Percentiles rank a stretch among this genome's conserved stretches.
phyloP scores from a whole-genome alignment of 2,113 vertebrate genomes.

The Chamaetylas fuelleborni region DNA sequence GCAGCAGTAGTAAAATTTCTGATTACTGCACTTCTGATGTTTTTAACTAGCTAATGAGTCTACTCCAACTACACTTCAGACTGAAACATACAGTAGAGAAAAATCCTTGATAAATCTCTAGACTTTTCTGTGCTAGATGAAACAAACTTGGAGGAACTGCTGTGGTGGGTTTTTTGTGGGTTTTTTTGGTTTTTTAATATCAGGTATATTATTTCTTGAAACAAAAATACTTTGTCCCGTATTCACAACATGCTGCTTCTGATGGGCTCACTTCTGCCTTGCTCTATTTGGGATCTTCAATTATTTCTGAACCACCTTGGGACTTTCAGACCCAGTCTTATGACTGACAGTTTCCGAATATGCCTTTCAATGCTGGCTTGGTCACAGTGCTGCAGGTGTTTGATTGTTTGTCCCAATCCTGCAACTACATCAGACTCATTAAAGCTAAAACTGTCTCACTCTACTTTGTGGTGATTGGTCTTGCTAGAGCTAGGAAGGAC shows the following conservation, averaged over 20 bases:
- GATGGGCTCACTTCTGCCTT: not conserved
- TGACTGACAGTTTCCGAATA: not conserved
- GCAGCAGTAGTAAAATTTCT: not conserved
- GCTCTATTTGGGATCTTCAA: rapidly evolving
- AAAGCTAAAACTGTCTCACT: not conserved
- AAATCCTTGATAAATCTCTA: not conserved
- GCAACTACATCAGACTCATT: not conserved
- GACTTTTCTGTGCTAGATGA: not conserved
- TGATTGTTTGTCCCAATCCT: not conserved
- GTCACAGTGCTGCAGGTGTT: not conserved
- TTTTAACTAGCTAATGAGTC: not conserved
- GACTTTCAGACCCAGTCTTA: not conserved
- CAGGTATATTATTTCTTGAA: not conserved
- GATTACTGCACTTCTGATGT: not conserved
- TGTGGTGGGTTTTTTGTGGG: not conserved
- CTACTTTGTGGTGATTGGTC: not conserved
- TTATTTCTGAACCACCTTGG: not conserved
- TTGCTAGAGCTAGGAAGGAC: not conserved
- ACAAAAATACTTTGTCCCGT: not conserved
- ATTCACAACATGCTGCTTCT: not conserved
- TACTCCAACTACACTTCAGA: not conserved
- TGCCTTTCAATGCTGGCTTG: not conserved
- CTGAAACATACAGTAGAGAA: not conserved
- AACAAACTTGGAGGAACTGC: not conserved
- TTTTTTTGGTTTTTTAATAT: not conserved